A percentile compares a stretch with the other conserved stretches of the same genome.
Conservation (phyloP, 2,888 invertebrate species). For the Xylocampa areola region DNA sequence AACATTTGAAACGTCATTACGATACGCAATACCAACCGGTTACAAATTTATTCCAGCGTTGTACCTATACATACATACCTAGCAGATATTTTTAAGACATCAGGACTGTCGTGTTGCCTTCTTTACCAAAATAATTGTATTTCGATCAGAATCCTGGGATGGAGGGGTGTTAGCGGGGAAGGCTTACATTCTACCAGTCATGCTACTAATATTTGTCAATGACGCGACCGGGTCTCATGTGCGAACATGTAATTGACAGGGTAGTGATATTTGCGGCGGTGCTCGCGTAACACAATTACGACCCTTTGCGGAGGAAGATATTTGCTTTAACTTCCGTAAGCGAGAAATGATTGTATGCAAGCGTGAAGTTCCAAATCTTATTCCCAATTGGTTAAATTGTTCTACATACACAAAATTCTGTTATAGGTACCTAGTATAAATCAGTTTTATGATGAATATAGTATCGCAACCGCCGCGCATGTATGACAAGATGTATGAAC, state of each 20-base stretch:
- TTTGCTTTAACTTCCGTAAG: not conserved
- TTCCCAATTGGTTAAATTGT: no score
- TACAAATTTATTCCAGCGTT: no score
- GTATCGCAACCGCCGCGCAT: no score
- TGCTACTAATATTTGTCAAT: slow-evolving; percentile 59
- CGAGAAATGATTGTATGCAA: slow-evolving; percentile 16
- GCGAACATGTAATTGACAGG: slow-evolving; percentile 56
- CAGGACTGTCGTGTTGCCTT: not conserved
- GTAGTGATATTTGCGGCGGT: slow-evolving; percentile 52
- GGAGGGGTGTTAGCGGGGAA: slow-evolving; percentile 15
- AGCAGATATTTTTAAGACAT: not conserved
- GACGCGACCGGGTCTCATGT: slow-evolving; percentile 48
- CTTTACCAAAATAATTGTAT: slow-evolving; percentile 20
- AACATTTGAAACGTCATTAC: no score
- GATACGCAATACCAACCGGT: no score
- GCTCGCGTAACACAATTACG: slow-evolving; percentile 42
- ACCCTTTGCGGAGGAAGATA: slow-evolving; percentile 1
- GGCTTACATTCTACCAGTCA: slow-evolving; percentile 48
- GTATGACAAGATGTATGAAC: no score
- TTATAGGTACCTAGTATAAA: no score
- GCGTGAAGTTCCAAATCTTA: no score
- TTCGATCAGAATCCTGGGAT: slow-evolving; percentile 27
- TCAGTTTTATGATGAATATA: no score
- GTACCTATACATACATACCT: no score
- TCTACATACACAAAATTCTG: no score